A percentile compares a stretch with the other conserved stretches of the same genome.
Conservation (phyloP, 2,888 invertebrate species). For the Lucinisca nassula region DNA sequence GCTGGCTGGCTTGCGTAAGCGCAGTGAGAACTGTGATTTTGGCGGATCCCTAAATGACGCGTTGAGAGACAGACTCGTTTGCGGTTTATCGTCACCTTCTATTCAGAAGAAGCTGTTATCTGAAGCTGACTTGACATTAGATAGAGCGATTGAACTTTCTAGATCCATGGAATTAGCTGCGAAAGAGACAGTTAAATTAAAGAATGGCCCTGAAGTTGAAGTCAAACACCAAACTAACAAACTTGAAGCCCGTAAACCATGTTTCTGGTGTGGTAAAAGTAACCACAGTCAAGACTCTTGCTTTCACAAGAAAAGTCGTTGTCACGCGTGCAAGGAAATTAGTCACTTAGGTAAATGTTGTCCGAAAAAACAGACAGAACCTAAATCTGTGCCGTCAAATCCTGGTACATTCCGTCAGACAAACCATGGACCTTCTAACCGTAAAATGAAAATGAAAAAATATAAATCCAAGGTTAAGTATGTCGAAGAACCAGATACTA, state of each 20-base stretch:
- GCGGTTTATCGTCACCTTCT: constrained; percentile 25
- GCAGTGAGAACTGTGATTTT: constrained; percentile 48
- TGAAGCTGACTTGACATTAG: constrained; percentile 30
- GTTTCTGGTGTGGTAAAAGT: neutral
- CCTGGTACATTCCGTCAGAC: no score
- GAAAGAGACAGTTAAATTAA: constrained; percentile 7
- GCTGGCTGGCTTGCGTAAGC: constrained; percentile 38
- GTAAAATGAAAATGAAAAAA: neutral
- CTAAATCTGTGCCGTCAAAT: no score
- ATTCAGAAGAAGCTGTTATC: constrained; percentile 51
- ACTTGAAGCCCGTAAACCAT: neutral
- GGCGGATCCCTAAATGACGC: constrained; percentile 30
- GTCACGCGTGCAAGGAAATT: neutral
- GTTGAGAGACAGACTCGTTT: constrained; percentile 48
- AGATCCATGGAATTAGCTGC: constrained; percentile 30
- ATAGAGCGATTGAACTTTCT: constrained; percentile 29
- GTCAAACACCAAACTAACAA: neutral
- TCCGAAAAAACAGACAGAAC: neutral
- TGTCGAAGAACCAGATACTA: neutral
- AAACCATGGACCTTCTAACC: no score
- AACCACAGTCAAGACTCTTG: neutral
- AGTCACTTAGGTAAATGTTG: neutral
- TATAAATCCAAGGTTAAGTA: neutral
- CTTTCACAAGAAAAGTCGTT: neutral
- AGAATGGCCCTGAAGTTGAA: neutral